Evolutionary conservation across 2,888 invertebrate species (phyloP).

Genomic region (Lysandra bellargus): DNA sequence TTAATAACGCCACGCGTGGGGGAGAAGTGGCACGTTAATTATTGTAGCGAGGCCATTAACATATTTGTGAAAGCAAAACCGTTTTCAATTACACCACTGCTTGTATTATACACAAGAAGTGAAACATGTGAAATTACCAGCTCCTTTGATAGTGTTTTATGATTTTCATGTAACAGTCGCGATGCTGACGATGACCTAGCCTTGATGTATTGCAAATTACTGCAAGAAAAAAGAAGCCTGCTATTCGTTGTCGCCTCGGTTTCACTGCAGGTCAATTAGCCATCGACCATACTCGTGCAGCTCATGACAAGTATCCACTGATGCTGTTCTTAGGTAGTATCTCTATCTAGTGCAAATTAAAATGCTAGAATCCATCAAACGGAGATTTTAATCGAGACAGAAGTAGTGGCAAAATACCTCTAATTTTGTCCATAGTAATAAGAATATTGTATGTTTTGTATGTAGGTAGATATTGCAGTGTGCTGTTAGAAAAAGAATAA

Average conservation of each 20-base stretch:
- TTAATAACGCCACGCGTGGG: slow-evolving; percentile 15
- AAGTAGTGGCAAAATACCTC: not conserved
- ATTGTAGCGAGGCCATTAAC: slow-evolving; percentile 12
- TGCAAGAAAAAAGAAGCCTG: not conserved
- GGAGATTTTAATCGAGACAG: not conserved
- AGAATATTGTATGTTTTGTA: too few relatives aligned
- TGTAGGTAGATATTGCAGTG: too few relatives aligned
- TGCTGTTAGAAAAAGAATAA: too few relatives aligned
- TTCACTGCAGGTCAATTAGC: not conserved
- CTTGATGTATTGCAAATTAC: not conserved
- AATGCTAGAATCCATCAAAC: too few relatives aligned
- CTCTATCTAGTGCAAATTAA: too few relatives aligned
- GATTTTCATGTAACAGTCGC: not conserved
- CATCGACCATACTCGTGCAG: too few relatives aligned
- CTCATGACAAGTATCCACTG: too few relatives aligned
- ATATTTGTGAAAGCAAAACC: slow-evolving; percentile 22
- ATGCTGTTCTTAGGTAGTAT: too few relatives aligned
- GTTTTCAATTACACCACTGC: slow-evolving; percentile 16
- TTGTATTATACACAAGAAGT: not conserved
- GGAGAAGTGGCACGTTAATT: not conserved
- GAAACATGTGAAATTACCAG: slow-evolving; percentile 6
- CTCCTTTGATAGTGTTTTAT: not conserved
- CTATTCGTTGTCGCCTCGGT: not conserved
- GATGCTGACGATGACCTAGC: not conserved
- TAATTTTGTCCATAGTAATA: too few relatives aligned